These are phyloP conservation scores for Bradypodion ventrale DNA, from an alignment of 2,797 vertebrate species.

Conservation along the genomic window DNA sequence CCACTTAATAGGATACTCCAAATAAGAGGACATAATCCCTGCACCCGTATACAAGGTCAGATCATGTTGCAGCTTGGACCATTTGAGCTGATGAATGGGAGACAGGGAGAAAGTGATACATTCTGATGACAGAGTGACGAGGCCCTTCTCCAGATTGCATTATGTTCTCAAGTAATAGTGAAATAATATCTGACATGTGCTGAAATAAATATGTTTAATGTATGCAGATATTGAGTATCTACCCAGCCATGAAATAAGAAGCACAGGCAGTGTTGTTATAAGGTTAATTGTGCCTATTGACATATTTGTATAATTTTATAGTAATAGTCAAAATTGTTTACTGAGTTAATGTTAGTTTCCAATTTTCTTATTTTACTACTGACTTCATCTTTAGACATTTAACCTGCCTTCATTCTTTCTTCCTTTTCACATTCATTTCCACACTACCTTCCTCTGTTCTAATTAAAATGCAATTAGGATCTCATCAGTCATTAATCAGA, in stretches of 20 bases:
- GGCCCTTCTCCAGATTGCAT: not conserved
- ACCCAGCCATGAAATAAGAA: not conserved
- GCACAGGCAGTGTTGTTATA: not conserved
- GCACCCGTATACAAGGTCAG: not conserved
- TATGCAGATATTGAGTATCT: not conserved
- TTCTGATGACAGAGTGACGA: not conserved
- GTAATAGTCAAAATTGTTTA: not conserved
- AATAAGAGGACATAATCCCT: not conserved
- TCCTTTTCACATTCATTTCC: not conserved
- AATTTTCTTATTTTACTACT: not conserved
- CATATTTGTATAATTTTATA: not conserved
- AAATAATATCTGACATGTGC: not conserved
- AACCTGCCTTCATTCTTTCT: not conserved
- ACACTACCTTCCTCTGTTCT: not conserved
- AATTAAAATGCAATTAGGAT: not conserved
- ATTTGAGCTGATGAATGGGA: not conserved
- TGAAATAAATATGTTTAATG: not conserved
- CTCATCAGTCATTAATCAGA: not conserved
- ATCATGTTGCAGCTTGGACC: not conserved
- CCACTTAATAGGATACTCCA: not conserved
- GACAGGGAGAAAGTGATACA: not conserved
- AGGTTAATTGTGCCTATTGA: not conserved
- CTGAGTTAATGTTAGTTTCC: not conserved
- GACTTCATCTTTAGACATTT: not conserved
- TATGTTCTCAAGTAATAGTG: not conserved